A percentile compares a stretch with the other conserved stretches of the same genome.
Conservation (phyloP, 2,888 invertebrate species). For the Hypolimnas misippus region DNA sequence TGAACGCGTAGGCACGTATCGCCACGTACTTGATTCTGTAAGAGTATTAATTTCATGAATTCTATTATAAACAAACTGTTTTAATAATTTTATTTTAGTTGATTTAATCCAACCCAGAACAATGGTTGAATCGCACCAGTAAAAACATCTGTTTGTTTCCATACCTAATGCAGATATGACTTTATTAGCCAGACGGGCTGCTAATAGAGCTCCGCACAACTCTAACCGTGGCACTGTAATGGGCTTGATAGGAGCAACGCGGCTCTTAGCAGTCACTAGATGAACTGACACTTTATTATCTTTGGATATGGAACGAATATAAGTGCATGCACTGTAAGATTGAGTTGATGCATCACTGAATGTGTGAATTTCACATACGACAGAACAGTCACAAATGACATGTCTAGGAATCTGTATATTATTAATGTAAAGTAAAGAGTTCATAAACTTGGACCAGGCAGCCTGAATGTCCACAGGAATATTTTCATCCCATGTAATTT, state of each 20-base stretch:
- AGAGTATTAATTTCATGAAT: neutral
- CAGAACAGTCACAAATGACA: neutral
- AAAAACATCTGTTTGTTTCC: neutral
- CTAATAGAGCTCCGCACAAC: neutral
- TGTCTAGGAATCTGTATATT: neutral
- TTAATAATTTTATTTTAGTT: neutral
- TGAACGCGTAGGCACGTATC: neutral
- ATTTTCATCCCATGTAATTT: neutral
- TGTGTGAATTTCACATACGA: neutral
- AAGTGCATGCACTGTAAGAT: neutral
- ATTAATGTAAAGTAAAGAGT: neutral
- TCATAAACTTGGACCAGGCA: neutral
- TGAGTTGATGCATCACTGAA: neutral
- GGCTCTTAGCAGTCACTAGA: neutral
- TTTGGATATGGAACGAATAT: neutral
- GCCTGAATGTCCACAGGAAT: neutral
- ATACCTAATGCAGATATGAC: neutral
- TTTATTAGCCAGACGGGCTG: neutral
- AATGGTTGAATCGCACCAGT: neutral
- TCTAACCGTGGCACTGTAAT: neutral
- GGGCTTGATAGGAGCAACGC: neutral
- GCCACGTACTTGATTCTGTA: neutral
- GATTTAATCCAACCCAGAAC: neutral
- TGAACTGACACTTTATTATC: neutral
- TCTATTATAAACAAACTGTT: neutral